These are phyloP conservation scores for Oscheius sp. DNA, from an alignment of 2,888 invertebrate genomes.

Conservation along the genomic window DNA sequence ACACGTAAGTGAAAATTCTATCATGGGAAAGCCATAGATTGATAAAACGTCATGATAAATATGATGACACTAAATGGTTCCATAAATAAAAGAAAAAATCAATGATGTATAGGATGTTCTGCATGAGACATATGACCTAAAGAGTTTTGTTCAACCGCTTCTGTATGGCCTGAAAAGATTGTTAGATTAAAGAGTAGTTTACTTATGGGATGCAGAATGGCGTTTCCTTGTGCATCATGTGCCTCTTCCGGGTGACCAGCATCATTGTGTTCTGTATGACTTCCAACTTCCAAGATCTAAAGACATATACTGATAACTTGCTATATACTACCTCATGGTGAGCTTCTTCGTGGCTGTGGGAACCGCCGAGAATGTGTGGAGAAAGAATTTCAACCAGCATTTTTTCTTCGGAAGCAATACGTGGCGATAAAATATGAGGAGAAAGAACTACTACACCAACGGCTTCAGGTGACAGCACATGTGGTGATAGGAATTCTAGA, in stretches of 20 bases:
- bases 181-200: background rate
- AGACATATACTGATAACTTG: background rate
- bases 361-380: slow-evolving; percentile 60
- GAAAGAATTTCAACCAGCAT: slow-evolving; percentile 57
- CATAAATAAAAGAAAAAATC: slow-evolving; percentile 9
- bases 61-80: slow-evolving; percentile 11
- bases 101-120: slow-evolving; percentile 5
- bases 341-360: slow-evolving; percentile 57
- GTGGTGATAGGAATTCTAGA: slow-evolving; percentile 47
- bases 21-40: background rate
- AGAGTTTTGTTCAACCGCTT: background rate
- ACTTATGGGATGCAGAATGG: slow-evolving; percentile 8
- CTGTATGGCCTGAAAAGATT: background rate
- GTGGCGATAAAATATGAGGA: slow-evolving; percentile 63
- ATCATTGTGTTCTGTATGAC: slow-evolving; percentile 16
- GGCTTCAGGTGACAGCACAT: slow-evolving; percentile 56
- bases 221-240: slow-evolving; percentile 17
- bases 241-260: slow-evolving; percentile 13
- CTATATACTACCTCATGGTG: slow-evolving; percentile 36
- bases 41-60: background rate
- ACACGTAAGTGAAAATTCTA: slow-evolving; percentile 22
- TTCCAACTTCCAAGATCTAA: slow-evolving; percentile 41
- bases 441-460: slow-evolving; percentile 58
- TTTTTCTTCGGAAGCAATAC: slow-evolving; percentile 56
- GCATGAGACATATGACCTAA: background rate